phyloP scores from a whole-genome alignment of 2,888 invertebrate genomes.

The Xanthia togata region DNA sequence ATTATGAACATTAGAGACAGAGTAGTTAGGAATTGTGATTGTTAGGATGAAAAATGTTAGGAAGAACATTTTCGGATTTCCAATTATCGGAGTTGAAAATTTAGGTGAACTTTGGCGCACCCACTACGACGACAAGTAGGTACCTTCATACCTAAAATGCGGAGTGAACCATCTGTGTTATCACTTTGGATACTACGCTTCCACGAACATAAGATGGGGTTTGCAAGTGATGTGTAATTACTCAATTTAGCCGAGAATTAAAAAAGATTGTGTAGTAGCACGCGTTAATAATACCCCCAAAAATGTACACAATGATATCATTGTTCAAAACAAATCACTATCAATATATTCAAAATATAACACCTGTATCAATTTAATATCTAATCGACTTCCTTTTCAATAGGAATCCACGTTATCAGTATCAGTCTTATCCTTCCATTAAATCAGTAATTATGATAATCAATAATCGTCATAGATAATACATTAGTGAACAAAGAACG shows the following conservation, averaged over 20 bases:
- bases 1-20: no score
- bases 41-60: no score
- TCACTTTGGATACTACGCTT: no score
- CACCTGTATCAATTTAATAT: slow-evolving; percentile 36
- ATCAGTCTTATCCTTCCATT: slow-evolving; percentile 27
- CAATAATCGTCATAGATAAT: slow-evolving; percentile 55
- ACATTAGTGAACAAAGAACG: slow-evolving; percentile 50
- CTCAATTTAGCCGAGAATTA: not conserved
- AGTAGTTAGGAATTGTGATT: no score
- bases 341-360: slow-evolving; percentile 41
- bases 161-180: no score
- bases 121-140: no score
- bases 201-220: no score
- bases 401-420: slow-evolving; percentile 46
- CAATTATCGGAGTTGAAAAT: no score
- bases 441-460: slow-evolving; percentile 63
- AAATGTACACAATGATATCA: slow-evolving; percentile 21
- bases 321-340: slow-evolving; percentile 39
- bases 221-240: not conserved
- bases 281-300: slow-evolving; percentile 8
- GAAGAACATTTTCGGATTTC: no score
- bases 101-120: no score
- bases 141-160: no score
- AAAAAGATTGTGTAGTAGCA: slow-evolving; percentile 20
- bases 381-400: slow-evolving; percentile 60